Evolutionary conservation across 2,888 invertebrate species (phyloP), one percentile per base, ranked within the genome.

Genomic region (Leucania comma): DNA sequence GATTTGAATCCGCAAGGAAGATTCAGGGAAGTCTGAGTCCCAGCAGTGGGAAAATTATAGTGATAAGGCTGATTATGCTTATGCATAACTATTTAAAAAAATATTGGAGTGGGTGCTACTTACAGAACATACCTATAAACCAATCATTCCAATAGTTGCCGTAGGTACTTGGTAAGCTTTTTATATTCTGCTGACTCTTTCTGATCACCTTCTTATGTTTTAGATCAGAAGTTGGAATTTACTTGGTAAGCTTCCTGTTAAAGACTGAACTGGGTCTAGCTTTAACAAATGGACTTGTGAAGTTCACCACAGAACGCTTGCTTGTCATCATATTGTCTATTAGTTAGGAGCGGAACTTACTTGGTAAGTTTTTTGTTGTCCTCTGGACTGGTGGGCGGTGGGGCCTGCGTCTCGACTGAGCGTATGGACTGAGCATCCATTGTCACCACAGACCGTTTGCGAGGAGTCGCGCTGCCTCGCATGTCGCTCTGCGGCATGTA

Each of bases 361-460:
- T 86, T 89, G 29, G 96, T 96, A 22, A 92, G 91, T 64, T 91
- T 93, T 26, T 88, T 91, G 80, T 96, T 97, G 10, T 96, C 95
- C 72, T 95, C 93, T 1, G 93, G 92, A 51, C 91, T 91, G 24
- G 96, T 95, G 2, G 96, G 94, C 2, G 94, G 94, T 12, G 96
- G 96, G n/a, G 93, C 94, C 0, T 94, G 95, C 0, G 95, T 94
- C 63, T 95, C 95, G 26, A 94, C 85, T 0, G 96, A 96, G 42
- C 95, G 92, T 35, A 96, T 87, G 2, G 96, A 96, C 79, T 94
- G 94, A 1, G 94, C 96, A 69, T 96, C 96, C 93, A 95, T 94
- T 1, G 95, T 94, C 1, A 78, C 90, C 8, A 93, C 92, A 2
- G 95, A 95, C 5, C 95, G 89, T 82, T 95, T 95, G 2, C 94